phyloP scores from a whole-genome alignment of 1,140 invertebrate genomes.

The Drosophila quadrilineata region DNA sequence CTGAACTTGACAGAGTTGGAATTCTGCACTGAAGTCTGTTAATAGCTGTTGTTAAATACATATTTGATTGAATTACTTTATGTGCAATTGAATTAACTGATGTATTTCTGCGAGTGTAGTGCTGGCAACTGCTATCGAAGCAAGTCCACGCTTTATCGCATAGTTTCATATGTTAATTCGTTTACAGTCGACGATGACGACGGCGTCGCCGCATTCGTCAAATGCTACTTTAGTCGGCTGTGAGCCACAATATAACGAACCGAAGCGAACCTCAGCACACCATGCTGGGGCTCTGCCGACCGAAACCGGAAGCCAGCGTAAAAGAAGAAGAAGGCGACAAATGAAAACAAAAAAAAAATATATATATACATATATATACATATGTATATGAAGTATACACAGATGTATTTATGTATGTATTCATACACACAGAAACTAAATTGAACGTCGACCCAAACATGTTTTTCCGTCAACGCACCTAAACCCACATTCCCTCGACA shows the following conservation, averaged over 20 bases:
- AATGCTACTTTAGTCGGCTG: constrained; percentile 44
- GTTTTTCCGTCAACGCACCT: constrained; percentile 19
- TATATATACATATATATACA: too few species aligned
- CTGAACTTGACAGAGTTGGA: background rate
- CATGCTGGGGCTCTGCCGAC: constrained; percentile 7
- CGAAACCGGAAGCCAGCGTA: constrained; percentile 40
- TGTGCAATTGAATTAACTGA: too few species aligned
- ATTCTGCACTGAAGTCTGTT: background rate
- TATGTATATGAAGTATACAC: too few species aligned
- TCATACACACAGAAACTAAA: too few species aligned
- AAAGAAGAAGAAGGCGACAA: background rate
- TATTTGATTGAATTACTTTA: too few species aligned
- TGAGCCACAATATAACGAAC: constrained; percentile 39
- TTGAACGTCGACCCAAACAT: constrained; percentile 41
- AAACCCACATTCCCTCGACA: background rate
- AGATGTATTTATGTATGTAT: too few species aligned
- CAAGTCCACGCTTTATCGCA: constrained; percentile 74
- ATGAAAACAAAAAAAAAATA: constrained; percentile 6
- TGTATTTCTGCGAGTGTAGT: constrained; percentile 24
- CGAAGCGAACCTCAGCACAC: too few species aligned
- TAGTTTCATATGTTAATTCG: constrained; percentile 70
- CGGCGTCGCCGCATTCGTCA: constrained; percentile 39
- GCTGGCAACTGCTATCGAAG: constrained; percentile 47
- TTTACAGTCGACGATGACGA: constrained; percentile 14
- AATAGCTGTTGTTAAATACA: background rate